Conservation (phyloP, 1,140 invertebrate species). For the Metopolophium dirhodum region DNA sequence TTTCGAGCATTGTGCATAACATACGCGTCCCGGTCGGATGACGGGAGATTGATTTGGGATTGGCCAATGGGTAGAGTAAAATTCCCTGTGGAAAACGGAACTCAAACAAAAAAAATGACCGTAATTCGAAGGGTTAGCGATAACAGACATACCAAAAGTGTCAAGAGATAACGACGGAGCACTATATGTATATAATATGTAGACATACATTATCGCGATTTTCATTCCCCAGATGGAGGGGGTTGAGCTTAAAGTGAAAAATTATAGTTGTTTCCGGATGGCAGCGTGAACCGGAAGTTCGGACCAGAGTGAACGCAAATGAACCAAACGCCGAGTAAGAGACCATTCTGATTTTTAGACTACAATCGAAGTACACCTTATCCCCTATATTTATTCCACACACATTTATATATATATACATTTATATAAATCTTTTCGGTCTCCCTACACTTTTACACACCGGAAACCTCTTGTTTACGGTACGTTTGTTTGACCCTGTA, state of each 20-base stretch:
- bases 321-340: slow-evolving; percentile 15
- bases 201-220: slow-evolving; percentile 22
- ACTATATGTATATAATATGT: not conserved
- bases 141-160: slow-evolving; percentile 24
- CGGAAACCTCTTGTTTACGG: slow-evolving; percentile 55
- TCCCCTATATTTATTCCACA: not conserved
- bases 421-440: slow-evolving; percentile 1
- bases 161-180: not conserved
- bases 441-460: slow-evolving; percentile 16
- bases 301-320: slow-evolving; percentile 39
- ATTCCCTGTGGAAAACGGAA: not conserved
- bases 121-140: slow-evolving; percentile 28
- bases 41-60: not conserved
- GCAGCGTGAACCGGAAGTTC: not conserved
- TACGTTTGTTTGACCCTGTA: slow-evolving; percentile 45
- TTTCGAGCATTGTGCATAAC: not conserved
- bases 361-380: slow-evolving; percentile 39
- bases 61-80: not conserved
- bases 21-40: not conserved
- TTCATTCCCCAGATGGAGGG: not conserved
- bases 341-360: slow-evolving; percentile 18
- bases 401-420: too few species aligned
- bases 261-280: slow-evolving; percentile 36
- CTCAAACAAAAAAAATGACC: not conserved
- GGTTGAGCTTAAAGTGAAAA: slow-evolving; percentile 45